These are phyloP conservation scores for Odontomachus brunneus DNA, from an alignment of 1,140 invertebrate genomes.

Conservation along the genomic window DNA sequence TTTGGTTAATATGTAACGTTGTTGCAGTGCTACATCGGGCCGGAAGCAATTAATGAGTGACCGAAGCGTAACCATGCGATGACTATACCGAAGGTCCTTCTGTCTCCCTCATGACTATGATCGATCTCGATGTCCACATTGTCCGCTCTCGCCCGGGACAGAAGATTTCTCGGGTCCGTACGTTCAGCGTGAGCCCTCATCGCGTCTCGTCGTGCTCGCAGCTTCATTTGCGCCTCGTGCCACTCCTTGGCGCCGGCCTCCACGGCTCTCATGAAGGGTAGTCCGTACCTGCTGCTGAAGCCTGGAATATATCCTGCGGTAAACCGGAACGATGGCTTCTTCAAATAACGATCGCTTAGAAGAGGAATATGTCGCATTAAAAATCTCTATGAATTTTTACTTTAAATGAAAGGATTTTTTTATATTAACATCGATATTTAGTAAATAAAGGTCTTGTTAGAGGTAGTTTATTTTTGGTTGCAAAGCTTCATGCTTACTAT, in stretches of 20 bases:
- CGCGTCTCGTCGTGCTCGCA: conserved; percentile 81
- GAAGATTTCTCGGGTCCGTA: conserved; percentile 77
- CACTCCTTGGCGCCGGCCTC: conserved; percentile 90
- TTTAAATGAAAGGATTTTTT: no score
- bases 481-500: no score
- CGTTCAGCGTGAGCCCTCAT: conserved; percentile 85
- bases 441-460: no score
- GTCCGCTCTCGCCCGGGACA: conserved; percentile 75
- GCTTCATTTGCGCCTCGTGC: conserved; percentile 86
- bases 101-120: conserved; percentile 70
- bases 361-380: not conserved
- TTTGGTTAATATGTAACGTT: not conserved
- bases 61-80: not conserved
- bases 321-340: conserved; percentile 5
- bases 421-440: no score
- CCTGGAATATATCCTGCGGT: conserved; percentile 87
- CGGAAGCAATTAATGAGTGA: not conserved
- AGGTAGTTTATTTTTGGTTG: no score
- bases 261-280: conserved; percentile 89
- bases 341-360: conserved; percentile 2
- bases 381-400: no score
- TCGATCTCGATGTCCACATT: conserved; percentile 78
- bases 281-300: conserved; percentile 88
- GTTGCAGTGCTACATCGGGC: not conserved
- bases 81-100: conserved; percentile 77